Evolutionary conservation across 2,113 vertebrate genomes (phyloP), one percentile per base, ranked within the genome.

Genomic region (Psephotus haematonotus): DNA sequence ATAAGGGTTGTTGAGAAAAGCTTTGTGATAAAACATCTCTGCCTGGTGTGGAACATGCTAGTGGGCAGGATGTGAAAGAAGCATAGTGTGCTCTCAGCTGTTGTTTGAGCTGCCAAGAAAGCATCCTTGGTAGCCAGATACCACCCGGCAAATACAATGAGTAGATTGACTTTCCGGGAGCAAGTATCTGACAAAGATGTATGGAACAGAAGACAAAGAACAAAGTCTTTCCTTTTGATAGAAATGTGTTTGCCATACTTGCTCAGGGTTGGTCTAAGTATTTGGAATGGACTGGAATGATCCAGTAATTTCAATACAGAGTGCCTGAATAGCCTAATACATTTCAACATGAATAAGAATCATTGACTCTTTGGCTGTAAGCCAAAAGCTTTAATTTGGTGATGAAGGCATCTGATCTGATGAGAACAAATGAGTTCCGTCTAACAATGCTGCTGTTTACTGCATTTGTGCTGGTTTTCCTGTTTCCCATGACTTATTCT

Each of bases 161-260:
- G 57, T 19, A 80, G 69, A 95, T 29, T 95, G 94, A 96, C 69
- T 85, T 92, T 68, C 74, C 20, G 49, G 78, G 75, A 94, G 68
- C 60, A 82, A 94, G 44, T 62, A 50, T 83, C 69, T 86, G 83
- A 92, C 86, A 70, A 57, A 87, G 92, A 96, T 12, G 9, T 47
- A 86, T 53, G 52, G 80, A 76, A 41, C 1, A 71, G 44, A 69
- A 69, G 52, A 96, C 92, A 96, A 95, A 93, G 93, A 83, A 93
- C 72, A n/a, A 52, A 95, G 60, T 33, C 28, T 76, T 93, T 65
- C 14, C 8, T 75, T 81, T 64, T 49, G 69, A 27, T 29, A 72
- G 65, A 86, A 92, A 94, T 89, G 44, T 59, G 90, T 69, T 92
- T 62, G 47, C 69, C 83, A 11, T 82, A 46, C 41, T 82, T 64